These are phyloP conservation scores for Misgurnus mizolepis DNA, from an alignment of 2,113 vertebrate species.

Conservation along the genomic window DNA sequence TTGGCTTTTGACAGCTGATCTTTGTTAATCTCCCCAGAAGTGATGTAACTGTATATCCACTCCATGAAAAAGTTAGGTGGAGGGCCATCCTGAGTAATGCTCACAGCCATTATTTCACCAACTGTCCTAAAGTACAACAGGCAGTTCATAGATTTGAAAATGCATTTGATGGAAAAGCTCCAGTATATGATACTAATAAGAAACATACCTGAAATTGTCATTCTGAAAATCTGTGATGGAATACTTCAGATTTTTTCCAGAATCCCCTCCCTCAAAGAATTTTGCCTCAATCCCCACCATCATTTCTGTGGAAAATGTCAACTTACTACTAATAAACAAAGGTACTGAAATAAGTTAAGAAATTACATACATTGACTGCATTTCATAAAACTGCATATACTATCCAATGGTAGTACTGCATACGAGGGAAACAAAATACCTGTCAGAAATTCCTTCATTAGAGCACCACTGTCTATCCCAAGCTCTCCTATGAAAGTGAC, in stretches of 20 bases:
- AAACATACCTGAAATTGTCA: not conserved
- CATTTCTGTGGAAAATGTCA: not conserved
- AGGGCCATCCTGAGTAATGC: constrained; percentile 13
- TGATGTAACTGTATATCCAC: not conserved
- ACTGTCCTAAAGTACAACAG: not conserved
- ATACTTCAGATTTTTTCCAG: not conserved
- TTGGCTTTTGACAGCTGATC: not conserved
- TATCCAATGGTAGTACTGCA: too few relatives aligned
- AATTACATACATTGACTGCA: not conserved
- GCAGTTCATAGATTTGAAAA: not conserved
- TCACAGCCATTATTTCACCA: constrained; percentile 13
- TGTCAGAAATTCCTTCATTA: not conserved
- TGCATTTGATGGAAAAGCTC: not conserved
- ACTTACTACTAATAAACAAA: not conserved
- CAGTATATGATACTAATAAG: not conserved
- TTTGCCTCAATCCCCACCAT: not conserved
- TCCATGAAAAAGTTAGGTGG: not conserved
- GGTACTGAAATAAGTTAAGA: too few relatives aligned
- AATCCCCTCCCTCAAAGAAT: not conserved
- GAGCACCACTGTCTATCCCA: constrained; percentile 6
- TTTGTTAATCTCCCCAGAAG: constrained; percentile 1
- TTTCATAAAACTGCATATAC: not conserved
- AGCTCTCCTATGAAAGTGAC: constrained; percentile 17
- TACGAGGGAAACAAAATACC: not conserved
- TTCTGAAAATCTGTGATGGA: not conserved